Base-by-base conservation (phyloP, 2,888 invertebrate genomes). In the Hemaris fuciformis region DNA sequence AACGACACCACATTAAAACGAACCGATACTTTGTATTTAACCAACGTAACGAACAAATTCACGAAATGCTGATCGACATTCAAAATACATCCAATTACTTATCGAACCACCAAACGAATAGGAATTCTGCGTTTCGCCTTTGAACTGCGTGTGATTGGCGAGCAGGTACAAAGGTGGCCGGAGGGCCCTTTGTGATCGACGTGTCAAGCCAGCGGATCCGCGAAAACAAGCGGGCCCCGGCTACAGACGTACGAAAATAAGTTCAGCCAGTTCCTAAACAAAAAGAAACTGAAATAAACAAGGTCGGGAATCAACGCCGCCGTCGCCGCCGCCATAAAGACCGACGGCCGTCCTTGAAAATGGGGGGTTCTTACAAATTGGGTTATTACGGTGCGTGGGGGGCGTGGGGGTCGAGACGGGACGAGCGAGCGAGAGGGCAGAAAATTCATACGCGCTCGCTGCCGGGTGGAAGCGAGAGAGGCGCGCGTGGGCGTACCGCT, bases 341-440 rank as follows among this genome's bases (percentile, higher is more conserved):
- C 89, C 92, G 91, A 89, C 91, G 91, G 88, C 91, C 93, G 93
- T 91, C 93, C 93, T 93, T 93, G 93, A 91, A 89, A 91, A 88
- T 79, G 85, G 89, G 90, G 93, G 91, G 91, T 88, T 91, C 91
- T 90, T 91, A 92, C 93, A 93, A 93, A 93, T 93, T 93, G 93
- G 93, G 93, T 93, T 93, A 93, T 92, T 92, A 91, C 88, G 80
- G 88, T 83, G 87, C 78, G 87, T 85, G 85, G 84, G 83, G 38
- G 89, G 88, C 79, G 84, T 83, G 85, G 87, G 87, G 85, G 85
- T 81, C 80, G 86, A 81, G 87, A 82, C 85, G 86, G 86, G 82
- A 73, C 71, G 86, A 72, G 84, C 65, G 81, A 86, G 77, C 70
- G 81, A 77, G 84, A 86, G 69, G 71, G 69, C 56, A 60, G 66